phyloP scores from a whole-genome alignment of 2,888 invertebrate species.

The Hypercompe scribonia region DNA sequence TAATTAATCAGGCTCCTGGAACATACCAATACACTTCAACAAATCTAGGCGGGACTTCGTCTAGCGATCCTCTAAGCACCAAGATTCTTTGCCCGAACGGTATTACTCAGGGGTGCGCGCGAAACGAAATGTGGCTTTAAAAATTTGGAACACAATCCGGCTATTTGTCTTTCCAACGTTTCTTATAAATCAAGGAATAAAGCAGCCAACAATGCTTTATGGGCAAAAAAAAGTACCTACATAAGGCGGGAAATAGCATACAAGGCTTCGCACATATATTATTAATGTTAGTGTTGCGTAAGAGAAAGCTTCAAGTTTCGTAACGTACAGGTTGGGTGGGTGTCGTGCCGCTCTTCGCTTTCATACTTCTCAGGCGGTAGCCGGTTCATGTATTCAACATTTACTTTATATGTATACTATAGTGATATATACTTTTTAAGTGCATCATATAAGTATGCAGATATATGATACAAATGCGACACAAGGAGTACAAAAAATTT shows the following conservation, averaged over 20 bases:
- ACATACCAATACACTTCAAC: conserved; percentile 29
- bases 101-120: conserved; percentile 80
- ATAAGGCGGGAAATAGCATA: conserved; percentile 85
- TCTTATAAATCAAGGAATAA: conserved; percentile 90
- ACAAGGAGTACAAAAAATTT: no score
- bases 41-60: conserved; percentile 38
- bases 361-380: conserved; percentile 32
- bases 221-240: conserved; percentile 86
- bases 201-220: conserved; percentile 89
- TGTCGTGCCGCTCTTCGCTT: conserved; percentile 29
- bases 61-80: conserved; percentile 61
- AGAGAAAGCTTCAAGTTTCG: conserved; percentile 67
- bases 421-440: no score
- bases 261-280: conserved; percentile 81
- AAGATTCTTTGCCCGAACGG: conserved; percentile 69
- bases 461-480: no score
- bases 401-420: no score
- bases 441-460: no score
- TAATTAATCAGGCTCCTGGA: conserved; percentile 5
- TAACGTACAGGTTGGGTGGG: conserved; percentile 47
- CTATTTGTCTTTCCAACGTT: conserved; percentile 92
- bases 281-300: conserved; percentile 82
- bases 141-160: conserved; percentile 93
- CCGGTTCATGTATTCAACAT: background rate
- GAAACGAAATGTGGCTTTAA: conserved; percentile 92